Evolutionary conservation across 2,797 vertebrate genomes (phyloP).

Genomic region (Staurois parvus): DNA sequence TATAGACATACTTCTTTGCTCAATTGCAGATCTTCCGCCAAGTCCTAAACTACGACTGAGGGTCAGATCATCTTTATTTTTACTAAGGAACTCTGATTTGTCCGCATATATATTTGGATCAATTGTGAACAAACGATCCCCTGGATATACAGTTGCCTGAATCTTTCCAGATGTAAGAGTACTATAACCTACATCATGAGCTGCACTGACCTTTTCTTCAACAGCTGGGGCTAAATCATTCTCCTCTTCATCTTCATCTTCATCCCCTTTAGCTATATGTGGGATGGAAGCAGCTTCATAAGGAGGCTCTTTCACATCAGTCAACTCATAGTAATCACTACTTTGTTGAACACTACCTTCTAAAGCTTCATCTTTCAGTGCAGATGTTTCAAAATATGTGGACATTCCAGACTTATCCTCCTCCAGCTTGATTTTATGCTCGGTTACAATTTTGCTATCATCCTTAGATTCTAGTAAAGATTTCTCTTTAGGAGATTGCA

Average conservation of each 20-base stretch:
- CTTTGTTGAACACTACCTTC: slow-evolving; percentile 73
- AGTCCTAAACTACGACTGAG: slow-evolving; percentile 80
- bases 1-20: slow-evolving; percentile 97
- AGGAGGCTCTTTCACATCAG: slow-evolving; percentile 81
- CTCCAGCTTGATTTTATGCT: slow-evolving; percentile 68
- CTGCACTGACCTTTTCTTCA: slow-evolving; percentile 64
- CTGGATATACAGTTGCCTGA: slow-evolving; percentile 75
- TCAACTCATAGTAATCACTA: slow-evolving; percentile 96
- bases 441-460: slow-evolving; percentile 36
- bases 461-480: slow-evolving; percentile 6
- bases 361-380: slow-evolving; percentile 82
- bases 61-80: slow-evolving; percentile 91
- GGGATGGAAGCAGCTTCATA: slow-evolving; percentile 66
- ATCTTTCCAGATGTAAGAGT: slow-evolving; percentile 74
- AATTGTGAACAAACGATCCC: slow-evolving; percentile 83
- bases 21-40: slow-evolving; percentile 92
- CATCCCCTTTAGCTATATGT: slow-evolving; percentile 68
- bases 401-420: slow-evolving; percentile 95
- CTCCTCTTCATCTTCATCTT: slow-evolving; percentile 71
- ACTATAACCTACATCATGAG: slow-evolving; percentile 86
- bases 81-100: slow-evolving; percentile 83
- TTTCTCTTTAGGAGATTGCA: slow-evolving; percentile 68
- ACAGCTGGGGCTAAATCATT: slow-evolving; percentile 62
- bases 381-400: slow-evolving; percentile 97
- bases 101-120: slow-evolving; percentile 84